phyloP scores from a whole-genome alignment of 37 sponge, comb jelly and placozoan species.

The Spongilla lacustris region DNA sequence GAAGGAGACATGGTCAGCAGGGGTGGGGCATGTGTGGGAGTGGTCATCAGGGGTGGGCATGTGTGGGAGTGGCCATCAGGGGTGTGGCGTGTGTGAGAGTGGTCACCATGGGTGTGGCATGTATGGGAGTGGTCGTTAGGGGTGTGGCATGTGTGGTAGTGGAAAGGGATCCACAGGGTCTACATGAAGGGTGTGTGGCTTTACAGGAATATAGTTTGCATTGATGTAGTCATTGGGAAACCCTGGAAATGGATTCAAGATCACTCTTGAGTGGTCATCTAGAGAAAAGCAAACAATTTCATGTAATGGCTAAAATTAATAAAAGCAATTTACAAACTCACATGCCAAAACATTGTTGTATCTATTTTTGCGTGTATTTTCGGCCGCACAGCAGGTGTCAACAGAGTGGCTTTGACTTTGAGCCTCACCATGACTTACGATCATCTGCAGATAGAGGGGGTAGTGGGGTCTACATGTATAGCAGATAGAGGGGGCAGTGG shows the following conservation, averaged over 20 bases:
- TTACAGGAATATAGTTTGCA: conserved; percentile 75
- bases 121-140: background rate
- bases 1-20: background rate
- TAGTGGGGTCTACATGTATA: no score
- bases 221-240: conserved; percentile 72
- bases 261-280: background rate
- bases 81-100: no score
- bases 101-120: background rate
- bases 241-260: background rate
- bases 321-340: conserved; percentile 28
- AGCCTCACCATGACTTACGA: no score
- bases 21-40: background rate
- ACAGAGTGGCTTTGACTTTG: background rate
- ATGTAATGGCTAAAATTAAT: background rate
- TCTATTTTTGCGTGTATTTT: conserved; percentile 75
- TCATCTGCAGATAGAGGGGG: background rate
- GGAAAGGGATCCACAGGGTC: no score
- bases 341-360: conserved; percentile 82
- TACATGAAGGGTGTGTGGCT: background rate
- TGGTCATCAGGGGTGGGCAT: background rate
- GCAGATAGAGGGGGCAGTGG: no score
- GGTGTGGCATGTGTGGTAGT: background rate
- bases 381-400: conserved; percentile 29
- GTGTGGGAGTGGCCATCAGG: conserved; percentile 1
- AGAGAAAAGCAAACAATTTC: background rate